Base-by-base conservation (phyloP, 2,797 vertebrate species). In the Lutjanus argentimaculatus region DNA sequence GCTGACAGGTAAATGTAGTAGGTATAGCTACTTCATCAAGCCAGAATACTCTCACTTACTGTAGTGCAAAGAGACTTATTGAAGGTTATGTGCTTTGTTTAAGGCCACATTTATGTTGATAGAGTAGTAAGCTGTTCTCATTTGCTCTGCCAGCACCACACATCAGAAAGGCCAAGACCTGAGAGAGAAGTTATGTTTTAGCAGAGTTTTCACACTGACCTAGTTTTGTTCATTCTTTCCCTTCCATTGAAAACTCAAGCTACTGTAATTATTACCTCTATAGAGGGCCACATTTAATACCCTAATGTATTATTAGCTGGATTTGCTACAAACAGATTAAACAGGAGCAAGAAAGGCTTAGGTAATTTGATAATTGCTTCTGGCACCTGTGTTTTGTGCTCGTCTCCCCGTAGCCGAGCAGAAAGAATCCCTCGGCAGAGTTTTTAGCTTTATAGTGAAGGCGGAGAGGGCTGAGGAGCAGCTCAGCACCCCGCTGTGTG, bases 331-430 rank as follows among this genome's bases (percentile, higher is more conserved):
- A 94, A 94, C 91, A 92, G 92, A 95, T 95, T 92, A 93, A 92
- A 91, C 65, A 84, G 85, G 83, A 87, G 79, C 75, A 89, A 89
- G 86, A 90, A 94, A 91, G 84, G 89, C 90, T 90, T 78, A 90
- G 89, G 86, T 90, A 87, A 94, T 94, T 94, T 94, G 91, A 93
- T 95, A 95, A 95, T 94, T 95, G 91, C 92, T 90, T 91, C 84
- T 71, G 83, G 90, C 92, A 92, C 88, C 91, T 94, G 91, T 83
- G 86, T 93, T 93, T 93, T 89, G 86, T 89, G 89, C 86, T 83
- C 42, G 48, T 79, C 88, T 91, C 85, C 89, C 85, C 84, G 84
- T 52, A 89, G 82, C 72, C 48, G 84, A 85, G 89, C 84, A 65
- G 74, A 85, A 86, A 91, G 85, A 84, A 91, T 88, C 92, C 88